Percentiles rank a stretch among this genome's conserved stretches.
These are phyloP conservation scores for Podabrus alpinus DNA, from an alignment of 2,888 invertebrate species.

Conservation along the genomic window DNA sequence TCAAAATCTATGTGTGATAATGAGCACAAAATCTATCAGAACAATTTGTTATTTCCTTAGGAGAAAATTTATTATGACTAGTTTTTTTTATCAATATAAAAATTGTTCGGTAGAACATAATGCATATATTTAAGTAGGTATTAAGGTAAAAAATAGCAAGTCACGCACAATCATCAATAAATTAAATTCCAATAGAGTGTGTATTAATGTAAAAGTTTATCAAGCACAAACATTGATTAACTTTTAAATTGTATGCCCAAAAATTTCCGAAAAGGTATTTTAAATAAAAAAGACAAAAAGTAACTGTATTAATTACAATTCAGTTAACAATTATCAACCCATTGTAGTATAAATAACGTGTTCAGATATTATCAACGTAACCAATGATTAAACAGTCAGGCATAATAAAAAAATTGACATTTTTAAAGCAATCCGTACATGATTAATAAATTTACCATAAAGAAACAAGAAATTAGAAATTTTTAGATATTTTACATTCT, in stretches of 20 bases:
- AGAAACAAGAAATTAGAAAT: not conserved
- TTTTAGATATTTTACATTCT: not conserved
- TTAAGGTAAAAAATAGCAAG: not conserved
- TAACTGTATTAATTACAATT: not conserved
- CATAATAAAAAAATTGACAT: not conserved
- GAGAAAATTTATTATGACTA: not conserved
- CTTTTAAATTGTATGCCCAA: not conserved
- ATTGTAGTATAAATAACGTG: not conserved
- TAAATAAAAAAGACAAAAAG: not conserved
- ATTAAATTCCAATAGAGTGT: conserved; percentile 1
- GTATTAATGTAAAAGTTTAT: not conserved
- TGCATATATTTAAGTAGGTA: not conserved
- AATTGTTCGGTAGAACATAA: not conserved
- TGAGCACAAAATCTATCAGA: too few relatives aligned
- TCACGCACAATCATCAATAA: not conserved
- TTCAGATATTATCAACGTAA: not conserved
- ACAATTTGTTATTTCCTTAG: not conserved
- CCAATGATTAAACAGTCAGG: not conserved
- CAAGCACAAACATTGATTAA: not conserved
- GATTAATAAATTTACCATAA: not conserved
- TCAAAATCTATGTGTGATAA: too few relatives aligned
- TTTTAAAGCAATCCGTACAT: not conserved
- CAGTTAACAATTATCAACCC: not conserved
- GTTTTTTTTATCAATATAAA: not conserved
- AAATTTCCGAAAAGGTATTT: not conserved